These are phyloP conservation scores for Oostethus manadensis DNA, from an alignment of 2,113 vertebrate genomes.

Conservation along the genomic window DNA sequence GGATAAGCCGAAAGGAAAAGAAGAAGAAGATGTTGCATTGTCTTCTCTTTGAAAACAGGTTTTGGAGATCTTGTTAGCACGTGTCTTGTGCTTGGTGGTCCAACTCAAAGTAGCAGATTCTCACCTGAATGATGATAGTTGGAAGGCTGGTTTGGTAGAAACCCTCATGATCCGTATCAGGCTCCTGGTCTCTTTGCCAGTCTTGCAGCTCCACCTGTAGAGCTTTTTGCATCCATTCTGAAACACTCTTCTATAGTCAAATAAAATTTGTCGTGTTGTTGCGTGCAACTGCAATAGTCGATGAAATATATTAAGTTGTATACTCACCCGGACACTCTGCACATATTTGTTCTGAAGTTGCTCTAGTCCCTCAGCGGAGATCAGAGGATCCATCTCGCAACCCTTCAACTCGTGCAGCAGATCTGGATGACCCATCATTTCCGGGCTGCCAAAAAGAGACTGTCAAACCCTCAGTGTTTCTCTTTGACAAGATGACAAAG, in stretches of 20 bases:
- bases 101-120: neutral
- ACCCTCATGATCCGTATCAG: conserved; percentile 86
- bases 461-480: conserved; percentile 3
- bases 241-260: conserved; percentile 69
- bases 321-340: conserved; percentile 79
- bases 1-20: too few relatives aligned
- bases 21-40: too few relatives aligned
- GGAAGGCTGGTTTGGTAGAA: conserved; percentile 90
- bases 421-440: conserved; percentile 88
- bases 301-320: neutral
- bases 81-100: neutral
- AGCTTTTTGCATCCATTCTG: conserved; percentile 91
- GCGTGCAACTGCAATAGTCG: too few relatives aligned
- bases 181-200: conserved; percentile 87
- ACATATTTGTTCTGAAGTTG: conserved; percentile 86
- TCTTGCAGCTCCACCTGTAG: conserved; percentile 89
- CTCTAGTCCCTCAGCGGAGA: conserved; percentile 81
- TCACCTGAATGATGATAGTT: conserved; percentile 86
- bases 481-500: neutral
- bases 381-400: conserved; percentile 77
- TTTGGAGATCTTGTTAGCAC: neutral
- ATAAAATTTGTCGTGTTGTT: neutral
- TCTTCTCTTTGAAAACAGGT: neutral
- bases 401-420: conserved; percentile 78
- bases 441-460: conserved; percentile 67